Percentiles rank a stretch among this genome's conserved stretches.
Evolutionary conservation across 1,140 invertebrate genomes (phyloP).

Genomic region (Drosophila eugracilis): DNA sequence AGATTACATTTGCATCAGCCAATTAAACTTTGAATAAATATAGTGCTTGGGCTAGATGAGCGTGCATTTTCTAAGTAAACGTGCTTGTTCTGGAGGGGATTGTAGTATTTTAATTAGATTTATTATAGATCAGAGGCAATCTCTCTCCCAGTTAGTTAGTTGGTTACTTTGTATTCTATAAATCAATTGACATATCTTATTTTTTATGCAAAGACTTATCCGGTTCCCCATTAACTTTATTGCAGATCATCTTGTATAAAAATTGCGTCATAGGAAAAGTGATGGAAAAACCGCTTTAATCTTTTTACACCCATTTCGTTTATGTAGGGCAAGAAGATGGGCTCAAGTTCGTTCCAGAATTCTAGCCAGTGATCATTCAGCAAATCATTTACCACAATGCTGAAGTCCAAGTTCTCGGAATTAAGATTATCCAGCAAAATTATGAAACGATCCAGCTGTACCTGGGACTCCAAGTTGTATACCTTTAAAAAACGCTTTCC

Average conservation of each 20-base stretch:
- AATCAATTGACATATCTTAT: no score
- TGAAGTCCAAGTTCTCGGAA: constrained; percentile 39
- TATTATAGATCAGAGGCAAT: constrained; percentile 1
- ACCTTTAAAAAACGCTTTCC: constrained; percentile 45
- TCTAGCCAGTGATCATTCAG: constrained; percentile 50
- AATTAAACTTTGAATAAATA: neutral
- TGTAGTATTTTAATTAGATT: neutral
- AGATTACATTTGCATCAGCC: no score
- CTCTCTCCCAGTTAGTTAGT: no score
- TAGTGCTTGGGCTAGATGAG: neutral
- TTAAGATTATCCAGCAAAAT: constrained; percentile 38
- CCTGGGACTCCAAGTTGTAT: constrained; percentile 9
- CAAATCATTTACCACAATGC: constrained; percentile 30
- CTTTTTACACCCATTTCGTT: constrained; percentile 1
- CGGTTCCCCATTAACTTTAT: no score
- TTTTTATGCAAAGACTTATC: no score
- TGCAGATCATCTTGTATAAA: constrained; percentile 38
- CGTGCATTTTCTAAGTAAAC: neutral
- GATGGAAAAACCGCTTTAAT: neutral
- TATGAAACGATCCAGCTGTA: constrained; percentile 45
- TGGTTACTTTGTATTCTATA: no score
- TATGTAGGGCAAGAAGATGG: constrained; percentile 15
- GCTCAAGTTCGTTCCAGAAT: constrained; percentile 52
- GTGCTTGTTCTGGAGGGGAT: neutral
- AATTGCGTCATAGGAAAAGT: constrained; percentile 42